Percentiles rank a stretch among this genome's conserved stretches.
These are phyloP conservation scores for Carposina sasakii DNA, from an alignment of 1,140 invertebrate genomes.

Conservation along the genomic window DNA sequence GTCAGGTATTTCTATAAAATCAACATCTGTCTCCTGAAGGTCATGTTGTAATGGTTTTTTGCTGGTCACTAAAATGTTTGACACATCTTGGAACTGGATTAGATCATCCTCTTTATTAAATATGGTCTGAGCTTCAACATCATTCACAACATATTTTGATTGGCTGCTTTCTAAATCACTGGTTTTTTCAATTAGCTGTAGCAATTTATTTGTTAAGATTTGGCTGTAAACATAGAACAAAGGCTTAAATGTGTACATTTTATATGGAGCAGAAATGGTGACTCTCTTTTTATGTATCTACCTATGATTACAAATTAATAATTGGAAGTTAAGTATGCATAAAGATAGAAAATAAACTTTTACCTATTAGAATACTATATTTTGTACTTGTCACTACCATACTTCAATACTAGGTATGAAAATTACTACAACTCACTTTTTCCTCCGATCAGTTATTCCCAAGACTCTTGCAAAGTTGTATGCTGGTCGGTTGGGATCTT, in stretches of 20 bases:
- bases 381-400: too few relatives aligned
- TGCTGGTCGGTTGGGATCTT: constrained; percentile 79
- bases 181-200: constrained; percentile 80
- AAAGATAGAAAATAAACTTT: too few relatives aligned
- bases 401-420: too few relatives aligned
- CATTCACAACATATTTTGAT: constrained; percentile 73
- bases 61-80: constrained; percentile 78
- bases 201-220: constrained; percentile 79
- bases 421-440: constrained; percentile 84
- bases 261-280: too few relatives aligned
- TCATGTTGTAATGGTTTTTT: constrained; percentile 75
- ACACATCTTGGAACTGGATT: constrained; percentile 76
- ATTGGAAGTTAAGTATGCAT: too few relatives aligned
- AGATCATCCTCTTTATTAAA: constrained; percentile 77
- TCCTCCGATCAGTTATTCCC: constrained; percentile 80
- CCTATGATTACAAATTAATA: too few relatives aligned
- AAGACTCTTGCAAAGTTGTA: constrained; percentile 81
- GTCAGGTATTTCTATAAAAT: constrained; percentile 75
- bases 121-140: constrained; percentile 71
- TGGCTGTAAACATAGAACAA: constrained; percentile 77
- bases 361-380: too few relatives aligned
- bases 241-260: too few relatives aligned
- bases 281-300: too few relatives aligned
- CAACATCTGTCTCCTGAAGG: constrained; percentile 52
- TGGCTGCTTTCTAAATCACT: constrained; percentile 70